Conservation (phyloP, 1,140 invertebrate genomes). For the Drosophila micromelanica region DNA sequence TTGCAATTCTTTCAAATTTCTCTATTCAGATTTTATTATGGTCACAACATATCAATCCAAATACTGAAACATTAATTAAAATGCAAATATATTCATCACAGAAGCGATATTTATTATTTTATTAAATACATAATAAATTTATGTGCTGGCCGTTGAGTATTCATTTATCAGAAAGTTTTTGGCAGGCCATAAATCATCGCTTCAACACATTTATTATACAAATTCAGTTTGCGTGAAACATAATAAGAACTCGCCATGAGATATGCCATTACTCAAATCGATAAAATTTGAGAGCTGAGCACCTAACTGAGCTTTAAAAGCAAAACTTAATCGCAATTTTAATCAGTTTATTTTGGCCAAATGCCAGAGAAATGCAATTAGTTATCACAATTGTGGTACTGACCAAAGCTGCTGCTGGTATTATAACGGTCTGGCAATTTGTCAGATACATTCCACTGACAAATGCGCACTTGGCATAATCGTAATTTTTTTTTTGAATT, state of each 20-base stretch:
- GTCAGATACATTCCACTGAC: conserved; percentile 49
- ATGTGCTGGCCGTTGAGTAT: conserved; percentile 12
- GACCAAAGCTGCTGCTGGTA: conserved; percentile 1
- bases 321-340: background rate
- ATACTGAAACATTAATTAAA: background rate
- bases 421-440: conserved; percentile 28
- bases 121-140: conserved; percentile 42
- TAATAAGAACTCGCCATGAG: background rate
- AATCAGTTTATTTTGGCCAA: conserved; percentile 3
- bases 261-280: conserved; percentile 1
- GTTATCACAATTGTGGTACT: conserved; percentile 11
- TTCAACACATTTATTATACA: conserved; percentile 32
- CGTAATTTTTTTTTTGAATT: conserved; percentile 23
- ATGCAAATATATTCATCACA: conserved; percentile 30
- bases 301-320: background rate
- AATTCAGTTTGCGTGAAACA: conserved; percentile 5
- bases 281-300: background rate
- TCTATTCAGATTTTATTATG: no score
- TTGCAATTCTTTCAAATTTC: no score
- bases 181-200: conserved; percentile 37
- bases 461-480: conserved; percentile 63
- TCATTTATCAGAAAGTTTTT: conserved; percentile 40
- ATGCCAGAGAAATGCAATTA: conserved; percentile 26
- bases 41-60: background rate
- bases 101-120: conserved; percentile 41